Percentiles rank a stretch among this genome's conserved stretches.
These are phyloP conservation scores for Ornithorhynchus anatinus DNA, from an alignment of 2,113 vertebrate genomes.

Conservation along the genomic window DNA sequence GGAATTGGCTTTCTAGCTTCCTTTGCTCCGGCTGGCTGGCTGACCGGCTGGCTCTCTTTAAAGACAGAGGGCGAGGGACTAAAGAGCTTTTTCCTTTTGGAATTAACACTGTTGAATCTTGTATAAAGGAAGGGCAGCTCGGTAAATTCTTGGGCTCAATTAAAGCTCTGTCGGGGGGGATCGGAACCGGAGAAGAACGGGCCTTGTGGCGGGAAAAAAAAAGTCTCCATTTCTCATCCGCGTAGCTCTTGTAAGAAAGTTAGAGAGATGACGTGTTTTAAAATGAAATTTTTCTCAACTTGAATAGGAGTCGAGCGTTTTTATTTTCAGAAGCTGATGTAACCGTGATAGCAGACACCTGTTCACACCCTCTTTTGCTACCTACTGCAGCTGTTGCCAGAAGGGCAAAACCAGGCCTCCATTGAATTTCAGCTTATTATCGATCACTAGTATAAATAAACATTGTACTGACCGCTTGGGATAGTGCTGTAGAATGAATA, in stretches of 20 bases:
- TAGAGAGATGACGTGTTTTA: not conserved
- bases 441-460: too few species aligned
- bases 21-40: not conserved
- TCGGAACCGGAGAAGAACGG: too few species aligned
- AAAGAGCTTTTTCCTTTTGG: constrained; percentile 26
- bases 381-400: too few species aligned
- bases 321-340: too few species aligned
- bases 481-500: too few species aligned
- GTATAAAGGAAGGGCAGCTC: constrained; percentile 32
- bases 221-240: not conserved
- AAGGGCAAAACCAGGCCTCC: too few species aligned
- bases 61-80: constrained; percentile 27
- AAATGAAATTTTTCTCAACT: constrained; percentile 20
- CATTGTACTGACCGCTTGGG: too few species aligned
- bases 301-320: too few species aligned
- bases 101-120: constrained; percentile 33
- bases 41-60: too few species aligned
- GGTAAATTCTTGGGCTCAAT: constrained; percentile 19
- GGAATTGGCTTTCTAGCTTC: constrained; percentile 57
- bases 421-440: too few species aligned
- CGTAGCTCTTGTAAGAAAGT: constrained; percentile 11
- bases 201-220: constrained; percentile 11
- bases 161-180: constrained; percentile 24
- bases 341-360: too few species aligned
- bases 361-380: too few species aligned